Conservation (phyloP, 2,113 vertebrate genomes). For the Chloropsis cyanopogon region DNA sequence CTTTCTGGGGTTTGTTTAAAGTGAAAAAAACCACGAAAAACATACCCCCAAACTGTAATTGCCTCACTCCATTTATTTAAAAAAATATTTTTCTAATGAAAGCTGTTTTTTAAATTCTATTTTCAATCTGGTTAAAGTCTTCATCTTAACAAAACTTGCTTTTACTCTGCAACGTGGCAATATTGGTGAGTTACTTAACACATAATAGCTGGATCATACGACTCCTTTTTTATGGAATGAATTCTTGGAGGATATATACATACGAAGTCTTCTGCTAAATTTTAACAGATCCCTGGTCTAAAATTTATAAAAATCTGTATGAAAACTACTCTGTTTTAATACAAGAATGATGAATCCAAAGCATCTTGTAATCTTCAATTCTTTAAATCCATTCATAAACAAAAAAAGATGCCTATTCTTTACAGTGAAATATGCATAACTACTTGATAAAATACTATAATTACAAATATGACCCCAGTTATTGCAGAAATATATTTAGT, state of each 20-base stretch:
- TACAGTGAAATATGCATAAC: background rate
- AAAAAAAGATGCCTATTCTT: background rate
- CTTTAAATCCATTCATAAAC: background rate
- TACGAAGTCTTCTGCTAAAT: background rate
- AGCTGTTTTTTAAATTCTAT: background rate
- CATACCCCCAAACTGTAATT: background rate
- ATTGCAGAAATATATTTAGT: background rate
- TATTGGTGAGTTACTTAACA: background rate
- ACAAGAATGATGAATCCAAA: background rate
- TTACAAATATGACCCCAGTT: background rate
- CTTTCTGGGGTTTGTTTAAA: conserved; percentile 59
- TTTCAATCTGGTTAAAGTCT: background rate
- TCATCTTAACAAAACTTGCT: background rate
- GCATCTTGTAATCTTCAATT: background rate
- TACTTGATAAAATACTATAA: fast-evolving
- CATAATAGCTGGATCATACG: fast-evolving
- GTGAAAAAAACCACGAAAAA: background rate
- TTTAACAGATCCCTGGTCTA: background rate
- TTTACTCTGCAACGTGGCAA: background rate
- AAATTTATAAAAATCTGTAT: background rate
- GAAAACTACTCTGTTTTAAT: background rate
- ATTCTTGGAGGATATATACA: background rate
- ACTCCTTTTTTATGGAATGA: background rate
- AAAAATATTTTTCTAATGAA: background rate
- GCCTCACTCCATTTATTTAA: background rate